phyloP scores from a whole-genome alignment of 2,888 invertebrate genomes.

The Agrochola lychnidis region DNA sequence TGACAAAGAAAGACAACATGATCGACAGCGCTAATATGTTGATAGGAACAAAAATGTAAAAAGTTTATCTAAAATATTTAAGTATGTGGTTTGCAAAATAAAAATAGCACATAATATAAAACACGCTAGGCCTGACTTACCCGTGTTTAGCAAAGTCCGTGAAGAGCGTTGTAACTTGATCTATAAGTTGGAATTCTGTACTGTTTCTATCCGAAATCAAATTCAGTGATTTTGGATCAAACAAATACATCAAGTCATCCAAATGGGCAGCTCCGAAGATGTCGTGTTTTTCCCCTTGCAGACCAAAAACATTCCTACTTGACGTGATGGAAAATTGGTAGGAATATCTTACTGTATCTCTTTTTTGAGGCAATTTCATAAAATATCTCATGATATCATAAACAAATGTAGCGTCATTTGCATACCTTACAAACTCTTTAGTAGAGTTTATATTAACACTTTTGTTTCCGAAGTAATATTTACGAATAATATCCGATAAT shows the following conservation, averaged over 20 bases:
- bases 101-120: neutral
- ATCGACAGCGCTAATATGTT: neutral
- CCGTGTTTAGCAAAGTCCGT: conserved; percentile 37
- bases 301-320: conserved; percentile 25
- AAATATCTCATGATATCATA: conserved; percentile 17
- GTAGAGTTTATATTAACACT: conserved; percentile 12
- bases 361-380: neutral
- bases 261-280: conserved; percentile 23
- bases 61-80: neutral
- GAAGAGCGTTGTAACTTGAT: conserved; percentile 23
- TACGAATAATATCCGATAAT: conserved; percentile 24
- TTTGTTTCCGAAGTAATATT: conserved; percentile 28
- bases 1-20: neutral
- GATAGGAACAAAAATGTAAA: neutral
- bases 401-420: conserved; percentile 2
- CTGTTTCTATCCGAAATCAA: conserved; percentile 11
- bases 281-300: conserved; percentile 12
- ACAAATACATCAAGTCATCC: conserved; percentile 27
- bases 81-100: neutral
- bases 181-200: conserved; percentile 15
- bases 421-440: conserved; percentile 9
- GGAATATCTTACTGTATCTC: conserved; percentile 1
- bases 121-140: neutral
- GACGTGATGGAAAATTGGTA: conserved; percentile 26
- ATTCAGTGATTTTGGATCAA: conserved; percentile 11